Conservation (phyloP, 2,888 invertebrate genomes). For the Schrankia costaestrigalis region DNA sequence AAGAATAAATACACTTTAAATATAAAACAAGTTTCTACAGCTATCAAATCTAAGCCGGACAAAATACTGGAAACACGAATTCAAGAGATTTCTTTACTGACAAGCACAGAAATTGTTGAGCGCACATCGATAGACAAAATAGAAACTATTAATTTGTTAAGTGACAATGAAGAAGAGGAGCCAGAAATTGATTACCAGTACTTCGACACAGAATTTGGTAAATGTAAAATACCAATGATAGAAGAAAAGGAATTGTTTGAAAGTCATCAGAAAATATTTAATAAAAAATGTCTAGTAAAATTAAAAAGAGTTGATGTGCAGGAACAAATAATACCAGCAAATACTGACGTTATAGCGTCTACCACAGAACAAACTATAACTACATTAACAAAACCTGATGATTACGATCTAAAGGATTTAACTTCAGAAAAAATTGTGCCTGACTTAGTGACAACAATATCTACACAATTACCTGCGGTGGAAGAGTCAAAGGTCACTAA, state of each 20-base stretch:
- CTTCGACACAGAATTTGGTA: constrained; percentile 59
- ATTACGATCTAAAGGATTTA: too few species aligned
- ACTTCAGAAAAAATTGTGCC: background rate
- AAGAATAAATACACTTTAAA: constrained; percentile 51
- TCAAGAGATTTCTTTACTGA: constrained; percentile 33
- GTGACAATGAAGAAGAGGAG: constrained; percentile 61
- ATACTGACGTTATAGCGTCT: too few species aligned
- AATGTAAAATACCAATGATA: constrained; percentile 37
- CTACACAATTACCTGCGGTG: too few species aligned
- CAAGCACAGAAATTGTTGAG: constrained; percentile 6
- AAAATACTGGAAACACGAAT: constrained; percentile 35
- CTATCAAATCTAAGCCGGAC: constrained; percentile 20
- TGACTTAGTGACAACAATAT: too few species aligned
- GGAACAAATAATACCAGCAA: too few species aligned
- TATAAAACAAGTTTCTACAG: constrained; percentile 45
- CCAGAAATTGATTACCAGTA: constrained; percentile 4
- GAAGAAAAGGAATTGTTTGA: constrained; percentile 31
- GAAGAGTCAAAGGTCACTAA: too few species aligned
- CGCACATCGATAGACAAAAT: constrained; percentile 10
- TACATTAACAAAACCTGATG: background rate
- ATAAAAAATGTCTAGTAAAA: constrained; percentile 48
- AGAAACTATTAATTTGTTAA: constrained; percentile 63
- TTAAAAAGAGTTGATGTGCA: constrained; percentile 40
- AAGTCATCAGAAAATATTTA: constrained; percentile 52
- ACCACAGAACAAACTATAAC: constrained; percentile 7